A percentile compares a stretch with the other conserved stretches of the same genome.
These are phyloP conservation scores for Bovichtus diacanthus DNA, from an alignment of 2,797 vertebrate genomes.

Conservation along the genomic window DNA sequence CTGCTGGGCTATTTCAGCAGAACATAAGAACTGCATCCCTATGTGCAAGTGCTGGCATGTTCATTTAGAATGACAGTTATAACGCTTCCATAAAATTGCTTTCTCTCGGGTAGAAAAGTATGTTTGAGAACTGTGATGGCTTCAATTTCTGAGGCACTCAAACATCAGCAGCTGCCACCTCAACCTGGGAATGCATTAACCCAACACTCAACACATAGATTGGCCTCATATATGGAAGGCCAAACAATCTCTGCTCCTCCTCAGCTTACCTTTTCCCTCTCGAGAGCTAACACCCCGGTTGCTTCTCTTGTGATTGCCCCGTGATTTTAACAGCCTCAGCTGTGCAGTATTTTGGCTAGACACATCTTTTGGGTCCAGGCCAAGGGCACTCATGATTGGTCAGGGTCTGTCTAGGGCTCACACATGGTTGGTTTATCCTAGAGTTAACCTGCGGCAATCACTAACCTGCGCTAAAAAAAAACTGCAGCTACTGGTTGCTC, in stretches of 20 bases:
- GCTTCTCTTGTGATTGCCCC: slow-evolving; percentile 76
- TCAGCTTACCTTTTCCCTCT: slow-evolving; percentile 57
- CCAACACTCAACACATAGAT: slow-evolving; percentile 36
- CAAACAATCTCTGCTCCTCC: slow-evolving; percentile 55
- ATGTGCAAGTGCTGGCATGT: slow-evolving; percentile 32
- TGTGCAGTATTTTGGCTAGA: slow-evolving; percentile 79
- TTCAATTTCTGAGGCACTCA: slow-evolving; percentile 29
- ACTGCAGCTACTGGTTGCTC: neutral
- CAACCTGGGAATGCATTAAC: slow-evolving; percentile 55
- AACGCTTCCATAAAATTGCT: slow-evolving; percentile 36
- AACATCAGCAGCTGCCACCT: slow-evolving; percentile 45
- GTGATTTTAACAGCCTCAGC: slow-evolving; percentile 78
- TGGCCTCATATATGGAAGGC: slow-evolving; percentile 29
- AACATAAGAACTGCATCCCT: slow-evolving; percentile 14
- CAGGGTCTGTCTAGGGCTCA: slow-evolving; percentile 57
- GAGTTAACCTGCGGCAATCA: slow-evolving; percentile 44
- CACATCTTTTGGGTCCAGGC: slow-evolving; percentile 62
- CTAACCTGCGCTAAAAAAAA: slow-evolving; percentile 26
- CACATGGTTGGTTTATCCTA: slow-evolving; percentile 63
- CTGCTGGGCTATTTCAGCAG: neutral
- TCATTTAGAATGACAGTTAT: slow-evolving; percentile 39
- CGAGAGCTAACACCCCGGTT: slow-evolving; percentile 53
- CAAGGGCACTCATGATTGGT: slow-evolving; percentile 71
- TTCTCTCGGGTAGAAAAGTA: slow-evolving; percentile 14
- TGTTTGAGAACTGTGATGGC: slow-evolving; percentile 35